phyloP scores from a whole-genome alignment of 2,113 vertebrate species.

The Stegastes partitus region DNA sequence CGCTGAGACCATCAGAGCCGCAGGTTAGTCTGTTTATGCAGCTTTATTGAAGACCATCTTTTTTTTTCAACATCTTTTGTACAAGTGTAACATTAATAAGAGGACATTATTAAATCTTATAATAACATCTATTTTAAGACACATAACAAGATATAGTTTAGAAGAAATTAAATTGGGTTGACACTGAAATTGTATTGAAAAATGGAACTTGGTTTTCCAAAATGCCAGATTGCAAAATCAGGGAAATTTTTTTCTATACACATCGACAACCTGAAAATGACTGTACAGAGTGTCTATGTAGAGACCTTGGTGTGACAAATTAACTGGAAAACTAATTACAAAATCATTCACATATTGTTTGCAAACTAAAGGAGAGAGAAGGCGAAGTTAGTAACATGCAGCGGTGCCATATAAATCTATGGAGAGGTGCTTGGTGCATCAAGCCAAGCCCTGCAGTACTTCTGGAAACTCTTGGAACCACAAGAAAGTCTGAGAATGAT shows the following conservation, averaged over 20 bases:
- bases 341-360: background rate
- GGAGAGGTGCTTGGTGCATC: too few relatives aligned
- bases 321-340: background rate
- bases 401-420: too few relatives aligned
- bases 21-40: constrained; percentile 82
- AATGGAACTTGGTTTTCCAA: too few relatives aligned
- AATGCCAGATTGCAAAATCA: background rate
- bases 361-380: too few relatives aligned
- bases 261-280: background rate
- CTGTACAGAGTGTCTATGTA: background rate
- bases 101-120: background rate
- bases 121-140: background rate
- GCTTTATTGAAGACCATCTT: background rate
- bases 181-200: too few relatives aligned
- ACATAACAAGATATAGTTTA: background rate
- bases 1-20: constrained; percentile 79
- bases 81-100: background rate
- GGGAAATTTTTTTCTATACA: background rate
- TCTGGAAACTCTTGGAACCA: too few relatives aligned
- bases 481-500: too few relatives aligned
- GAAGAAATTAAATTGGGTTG: background rate
- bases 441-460: too few relatives aligned
- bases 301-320: background rate
- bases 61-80: background rate
- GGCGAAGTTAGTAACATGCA: too few relatives aligned